These are phyloP conservation scores for Silurus glanis DNA, from an alignment of 2,113 vertebrate species.

Conservation along the genomic window DNA sequence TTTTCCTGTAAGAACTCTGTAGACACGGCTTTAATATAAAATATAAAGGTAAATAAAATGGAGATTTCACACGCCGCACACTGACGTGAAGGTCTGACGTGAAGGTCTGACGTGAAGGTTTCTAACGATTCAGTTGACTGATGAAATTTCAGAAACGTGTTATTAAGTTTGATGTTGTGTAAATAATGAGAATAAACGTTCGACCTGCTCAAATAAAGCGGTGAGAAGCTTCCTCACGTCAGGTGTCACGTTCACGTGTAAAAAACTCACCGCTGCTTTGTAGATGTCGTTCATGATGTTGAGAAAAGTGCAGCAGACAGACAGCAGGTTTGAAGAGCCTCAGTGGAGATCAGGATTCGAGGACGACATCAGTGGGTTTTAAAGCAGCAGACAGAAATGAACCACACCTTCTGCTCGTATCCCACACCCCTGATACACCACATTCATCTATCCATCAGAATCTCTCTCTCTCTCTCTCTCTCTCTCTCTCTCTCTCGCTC, in stretches of 20 bases:
- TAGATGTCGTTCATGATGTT: slow-evolving; percentile 52
- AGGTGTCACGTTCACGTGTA: not conserved
- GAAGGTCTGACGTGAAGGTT: too few relatives aligned
- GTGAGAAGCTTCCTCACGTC: not conserved
- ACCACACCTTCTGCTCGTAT: not conserved
- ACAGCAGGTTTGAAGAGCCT: not conserved
- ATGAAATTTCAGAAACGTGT: not conserved
- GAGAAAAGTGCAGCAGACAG: not conserved
- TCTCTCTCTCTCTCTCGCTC: not conserved
- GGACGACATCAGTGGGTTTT: slow-evolving; percentile 7
- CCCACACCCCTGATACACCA: not conserved
- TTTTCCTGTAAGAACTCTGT: too few relatives aligned
- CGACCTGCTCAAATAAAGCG: not conserved
- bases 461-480: not conserved
- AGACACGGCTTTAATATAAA: too few relatives aligned
- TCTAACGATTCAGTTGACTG: too few relatives aligned
- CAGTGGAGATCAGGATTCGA: slow-evolving; percentile 7
- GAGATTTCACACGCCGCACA: too few relatives aligned
- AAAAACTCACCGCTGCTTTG: slow-evolving; percentile 51
- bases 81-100: too few relatives aligned
- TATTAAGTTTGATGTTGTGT: not conserved
- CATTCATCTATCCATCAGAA: slow-evolving; percentile 25
- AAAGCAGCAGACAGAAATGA: slow-evolving; percentile 13
- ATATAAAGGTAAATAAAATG: too few relatives aligned
- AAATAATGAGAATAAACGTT: not conserved